phyloP scores from a whole-genome alignment of 2,113 vertebrate species.

The Talpa occidentalis region DNA sequence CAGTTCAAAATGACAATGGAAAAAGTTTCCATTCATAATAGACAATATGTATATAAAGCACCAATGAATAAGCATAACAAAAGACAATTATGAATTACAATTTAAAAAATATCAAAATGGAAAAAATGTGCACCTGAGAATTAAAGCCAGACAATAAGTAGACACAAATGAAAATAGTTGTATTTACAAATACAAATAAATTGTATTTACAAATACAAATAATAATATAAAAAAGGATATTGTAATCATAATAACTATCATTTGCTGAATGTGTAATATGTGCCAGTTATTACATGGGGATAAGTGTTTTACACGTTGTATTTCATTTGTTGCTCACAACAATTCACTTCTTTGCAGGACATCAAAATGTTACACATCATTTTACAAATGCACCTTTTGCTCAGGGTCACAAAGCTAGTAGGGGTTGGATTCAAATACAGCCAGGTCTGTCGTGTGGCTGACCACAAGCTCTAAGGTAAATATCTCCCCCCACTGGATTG shows the following conservation, averaged over 20 bases:
- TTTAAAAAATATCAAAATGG: constrained; percentile 39
- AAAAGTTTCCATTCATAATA: neutral
- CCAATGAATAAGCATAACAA: neutral
- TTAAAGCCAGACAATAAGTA: neutral
- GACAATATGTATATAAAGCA: neutral
- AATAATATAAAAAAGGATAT: neutral
- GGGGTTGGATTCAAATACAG: neutral
- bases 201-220: neutral
- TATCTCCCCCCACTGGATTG: neutral
- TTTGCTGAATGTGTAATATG: neutral
- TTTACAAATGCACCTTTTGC: neutral
- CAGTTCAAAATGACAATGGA: constrained; percentile 15
- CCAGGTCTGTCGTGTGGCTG: neutral
- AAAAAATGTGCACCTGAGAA: neutral
- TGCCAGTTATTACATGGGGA: neutral
- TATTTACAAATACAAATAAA: too few relatives aligned
- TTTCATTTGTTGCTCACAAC: constrained; percentile 28
- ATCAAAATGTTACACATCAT: neutral
- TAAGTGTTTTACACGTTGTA: neutral
- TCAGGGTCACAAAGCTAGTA: neutral
- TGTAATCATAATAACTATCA: neutral
- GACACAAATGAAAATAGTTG: neutral
- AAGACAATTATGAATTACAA: neutral
- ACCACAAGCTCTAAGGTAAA: neutral
- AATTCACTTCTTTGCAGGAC: neutral